These are phyloP conservation scores for Circaetus cinerascens DNA, from an alignment of 2,113 vertebrate genomes.

Conservation along the genomic window DNA sequence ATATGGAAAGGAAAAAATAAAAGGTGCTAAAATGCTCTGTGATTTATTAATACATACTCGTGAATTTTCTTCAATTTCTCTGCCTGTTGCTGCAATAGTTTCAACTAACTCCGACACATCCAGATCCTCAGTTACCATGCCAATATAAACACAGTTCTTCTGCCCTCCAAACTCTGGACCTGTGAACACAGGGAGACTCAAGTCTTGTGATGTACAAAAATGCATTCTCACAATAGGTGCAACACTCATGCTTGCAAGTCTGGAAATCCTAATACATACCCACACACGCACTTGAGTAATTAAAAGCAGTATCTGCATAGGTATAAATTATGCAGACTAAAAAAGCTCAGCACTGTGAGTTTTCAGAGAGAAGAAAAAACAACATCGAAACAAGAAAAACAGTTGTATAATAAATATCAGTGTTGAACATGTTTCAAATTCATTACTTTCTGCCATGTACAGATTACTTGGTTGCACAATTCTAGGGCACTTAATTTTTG, in stretches of 20 bases:
- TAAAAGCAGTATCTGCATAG: not conserved
- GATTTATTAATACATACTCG: constrained; percentile 77
- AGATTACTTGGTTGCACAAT: not conserved
- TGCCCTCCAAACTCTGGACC: constrained; percentile 86
- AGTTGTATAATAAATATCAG: not conserved
- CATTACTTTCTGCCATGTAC: not conserved
- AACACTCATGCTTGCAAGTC: rapidly evolving
- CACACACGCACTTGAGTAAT: not conserved
- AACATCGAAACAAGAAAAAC: not conserved
- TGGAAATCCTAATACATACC: not conserved
- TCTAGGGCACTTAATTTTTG: not conserved
- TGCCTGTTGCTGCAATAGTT: constrained; percentile 85
- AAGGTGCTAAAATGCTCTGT: not conserved
- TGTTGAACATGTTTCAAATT: not conserved
- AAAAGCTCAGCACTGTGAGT: not conserved
- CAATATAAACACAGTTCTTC: constrained; percentile 87
- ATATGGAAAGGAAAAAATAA: not conserved
- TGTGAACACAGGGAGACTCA: constrained; percentile 15
- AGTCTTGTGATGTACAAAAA: not conserved
- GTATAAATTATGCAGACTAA: not conserved
- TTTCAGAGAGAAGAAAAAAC: not conserved
- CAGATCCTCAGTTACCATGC: constrained; percentile 88
- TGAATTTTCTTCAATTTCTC: constrained; percentile 93
- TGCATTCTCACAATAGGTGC: not conserved
- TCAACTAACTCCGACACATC: constrained; percentile 86